A percentile compares a stretch with the other conserved stretches of the same genome.
These are phyloP conservation scores for Condylura cristata DNA, from an alignment of 2,113 vertebrate genomes.

Conservation along the genomic window DNA sequence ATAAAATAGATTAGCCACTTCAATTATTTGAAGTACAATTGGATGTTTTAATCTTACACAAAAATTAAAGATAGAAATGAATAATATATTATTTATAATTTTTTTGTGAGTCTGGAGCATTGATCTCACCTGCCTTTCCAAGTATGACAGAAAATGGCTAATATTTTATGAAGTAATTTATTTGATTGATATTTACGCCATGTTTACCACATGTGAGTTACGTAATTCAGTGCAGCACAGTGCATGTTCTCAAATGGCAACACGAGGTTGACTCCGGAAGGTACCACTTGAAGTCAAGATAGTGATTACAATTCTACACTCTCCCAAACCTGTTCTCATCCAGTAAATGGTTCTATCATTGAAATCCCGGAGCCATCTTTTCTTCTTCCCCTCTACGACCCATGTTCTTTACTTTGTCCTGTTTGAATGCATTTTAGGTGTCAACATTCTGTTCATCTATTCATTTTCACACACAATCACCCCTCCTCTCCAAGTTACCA, in stretches of 20 bases:
- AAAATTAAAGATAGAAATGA: background rate
- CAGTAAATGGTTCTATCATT: background rate
- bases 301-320: background rate
- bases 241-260: background rate
- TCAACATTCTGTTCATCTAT: background rate
- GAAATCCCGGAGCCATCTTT: background rate
- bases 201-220: background rate
- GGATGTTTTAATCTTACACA: background rate
- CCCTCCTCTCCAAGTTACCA: background rate
- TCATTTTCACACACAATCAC: no score
- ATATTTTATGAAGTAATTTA: background rate
- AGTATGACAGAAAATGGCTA: background rate
- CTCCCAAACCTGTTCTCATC: background rate
- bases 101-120: background rate
- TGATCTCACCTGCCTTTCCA: background rate
- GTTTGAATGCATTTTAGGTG: background rate
- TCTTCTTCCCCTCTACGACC: background rate
- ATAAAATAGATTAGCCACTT: background rate
- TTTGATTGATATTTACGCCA: background rate
- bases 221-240: background rate
- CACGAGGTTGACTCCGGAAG: background rate
- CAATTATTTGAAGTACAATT: background rate
- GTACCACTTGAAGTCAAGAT: background rate
- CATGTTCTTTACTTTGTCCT: background rate
- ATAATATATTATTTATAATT: background rate